phyloP scores from a whole-genome alignment of 2,888 invertebrate genomes.

The Amphipoea oculea region DNA sequence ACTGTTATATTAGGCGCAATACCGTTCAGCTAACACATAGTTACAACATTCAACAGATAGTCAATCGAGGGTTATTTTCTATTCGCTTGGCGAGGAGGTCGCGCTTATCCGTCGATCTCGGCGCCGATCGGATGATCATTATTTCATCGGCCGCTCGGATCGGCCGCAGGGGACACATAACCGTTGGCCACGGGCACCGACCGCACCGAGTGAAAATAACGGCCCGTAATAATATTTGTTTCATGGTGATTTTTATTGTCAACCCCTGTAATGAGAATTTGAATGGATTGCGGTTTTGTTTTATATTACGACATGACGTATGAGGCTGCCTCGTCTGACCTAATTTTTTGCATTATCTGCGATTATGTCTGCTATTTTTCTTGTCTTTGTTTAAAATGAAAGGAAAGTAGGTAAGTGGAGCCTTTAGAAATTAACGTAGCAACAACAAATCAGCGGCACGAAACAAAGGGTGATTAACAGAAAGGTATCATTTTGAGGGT shows the following conservation, averaged over 20 bases:
- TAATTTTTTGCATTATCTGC: constrained; percentile 17
- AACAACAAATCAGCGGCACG: constrained; percentile 60
- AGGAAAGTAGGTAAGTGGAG: constrained; percentile 25
- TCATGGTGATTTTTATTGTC: constrained; percentile 73
- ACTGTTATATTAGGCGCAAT: constrained; percentile 49
- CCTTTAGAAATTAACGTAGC: constrained; percentile 52
- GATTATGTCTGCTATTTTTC: constrained; percentile 8
- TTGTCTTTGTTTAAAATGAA: constrained; percentile 25
- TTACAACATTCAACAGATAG: constrained; percentile 81
- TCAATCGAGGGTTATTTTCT: constrained; percentile 78
- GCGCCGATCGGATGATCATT: constrained; percentile 78
- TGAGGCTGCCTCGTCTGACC: constrained; percentile 4
- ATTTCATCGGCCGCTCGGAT: constrained; percentile 82
- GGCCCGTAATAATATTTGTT: constrained; percentile 71
- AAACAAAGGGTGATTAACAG: constrained; percentile 64
- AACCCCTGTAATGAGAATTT: constrained; percentile 62
- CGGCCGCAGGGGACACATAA: constrained; percentile 81
- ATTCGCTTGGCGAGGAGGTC: constrained; percentile 74
- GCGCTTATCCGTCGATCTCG: constrained; percentile 63
- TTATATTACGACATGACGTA: constrained; percentile 34
- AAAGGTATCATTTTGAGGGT: constrained; percentile 61
- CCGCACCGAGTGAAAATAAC: constrained; percentile 74
- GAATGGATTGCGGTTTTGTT: constrained; percentile 55
- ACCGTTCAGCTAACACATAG: constrained; percentile 46
- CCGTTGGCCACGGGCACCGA: constrained; percentile 72